phyloP scores from a whole-genome alignment of 1,140 invertebrate genomes.

The Nymphalis io region DNA sequence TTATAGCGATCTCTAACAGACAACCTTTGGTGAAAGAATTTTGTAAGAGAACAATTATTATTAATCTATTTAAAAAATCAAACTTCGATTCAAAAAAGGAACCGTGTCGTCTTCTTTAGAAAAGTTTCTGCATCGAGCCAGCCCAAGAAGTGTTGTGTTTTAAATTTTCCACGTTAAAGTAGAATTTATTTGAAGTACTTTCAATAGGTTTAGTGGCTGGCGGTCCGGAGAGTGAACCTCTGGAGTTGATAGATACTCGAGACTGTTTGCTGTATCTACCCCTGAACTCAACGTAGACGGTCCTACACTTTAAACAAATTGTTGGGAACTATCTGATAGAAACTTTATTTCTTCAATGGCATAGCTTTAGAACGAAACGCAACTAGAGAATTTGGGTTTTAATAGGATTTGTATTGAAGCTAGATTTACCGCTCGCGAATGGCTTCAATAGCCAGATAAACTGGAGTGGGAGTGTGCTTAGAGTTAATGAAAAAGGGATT shows the following conservation, averaged over 20 bases:
- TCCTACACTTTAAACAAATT: constrained; percentile 40
- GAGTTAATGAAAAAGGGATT: neutral
- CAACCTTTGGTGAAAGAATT: too few species aligned
- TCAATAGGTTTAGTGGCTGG: constrained; percentile 39
- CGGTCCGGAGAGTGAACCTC: constrained; percentile 31
- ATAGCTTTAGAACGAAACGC: constrained; percentile 27
- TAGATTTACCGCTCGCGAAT: constrained; percentile 19
- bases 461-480: constrained; percentile 2
- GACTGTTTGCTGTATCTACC: constrained; percentile 42
- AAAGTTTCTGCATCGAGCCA: constrained; percentile 20
- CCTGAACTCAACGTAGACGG: constrained; percentile 31
- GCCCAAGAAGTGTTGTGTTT: constrained; percentile 30
- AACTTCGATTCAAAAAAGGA: neutral
- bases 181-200: constrained; percentile 37
- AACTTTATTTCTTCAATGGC: constrained; percentile 35
- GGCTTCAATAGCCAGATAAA: neutral
- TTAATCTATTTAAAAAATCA: too few species aligned
- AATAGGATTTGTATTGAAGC: constrained; percentile 33
- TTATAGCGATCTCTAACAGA: too few species aligned
- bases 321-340: constrained; percentile 36
- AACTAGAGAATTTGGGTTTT: constrained; percentile 18
- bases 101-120: constrained; percentile 15
- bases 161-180: constrained; percentile 30
- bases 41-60: too few species aligned
- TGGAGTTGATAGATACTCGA: constrained; percentile 45